Evolutionary conservation across 1,140 invertebrate genomes (phyloP).

Genomic region (Xylocopa sonorina): DNA sequence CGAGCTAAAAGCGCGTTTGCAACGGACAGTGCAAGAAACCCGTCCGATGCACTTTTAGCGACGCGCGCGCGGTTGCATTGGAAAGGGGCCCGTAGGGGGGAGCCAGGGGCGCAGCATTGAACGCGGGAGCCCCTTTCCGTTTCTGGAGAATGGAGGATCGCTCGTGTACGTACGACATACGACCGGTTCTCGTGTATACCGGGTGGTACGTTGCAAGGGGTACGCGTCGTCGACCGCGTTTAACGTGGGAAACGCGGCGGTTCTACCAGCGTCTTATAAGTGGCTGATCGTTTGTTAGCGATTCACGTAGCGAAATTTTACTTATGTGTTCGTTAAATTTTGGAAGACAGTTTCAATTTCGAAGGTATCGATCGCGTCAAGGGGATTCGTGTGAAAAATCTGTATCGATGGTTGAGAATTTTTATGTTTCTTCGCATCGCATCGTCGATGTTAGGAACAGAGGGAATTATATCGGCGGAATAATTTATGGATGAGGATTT

Average conservation of each 20-base stretch:
- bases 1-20: slow-evolving; percentile 57
- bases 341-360: no score
- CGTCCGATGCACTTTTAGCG: slow-evolving; percentile 37
- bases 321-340: no score
- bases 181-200: neutral
- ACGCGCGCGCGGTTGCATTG: neutral
- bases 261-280: no score
- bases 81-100: neutral
- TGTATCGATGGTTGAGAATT: no score
- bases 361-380: no score
- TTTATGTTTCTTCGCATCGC: no score
- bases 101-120: slow-evolving; percentile 34
- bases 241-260: no score
- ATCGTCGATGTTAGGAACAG: neutral
- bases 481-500: neutral
- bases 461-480: no score
- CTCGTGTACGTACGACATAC: neutral
- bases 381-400: no score
- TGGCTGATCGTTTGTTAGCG: no score
- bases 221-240: neutral
- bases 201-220: neutral
- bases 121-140: slow-evolving; percentile 13
- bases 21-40: slow-evolving; percentile 41
- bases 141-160: neutral
- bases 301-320: no score